Evolutionary conservation across 2,113 vertebrate genomes (phyloP).

Genomic region (Calyptomena viridis): DNA sequence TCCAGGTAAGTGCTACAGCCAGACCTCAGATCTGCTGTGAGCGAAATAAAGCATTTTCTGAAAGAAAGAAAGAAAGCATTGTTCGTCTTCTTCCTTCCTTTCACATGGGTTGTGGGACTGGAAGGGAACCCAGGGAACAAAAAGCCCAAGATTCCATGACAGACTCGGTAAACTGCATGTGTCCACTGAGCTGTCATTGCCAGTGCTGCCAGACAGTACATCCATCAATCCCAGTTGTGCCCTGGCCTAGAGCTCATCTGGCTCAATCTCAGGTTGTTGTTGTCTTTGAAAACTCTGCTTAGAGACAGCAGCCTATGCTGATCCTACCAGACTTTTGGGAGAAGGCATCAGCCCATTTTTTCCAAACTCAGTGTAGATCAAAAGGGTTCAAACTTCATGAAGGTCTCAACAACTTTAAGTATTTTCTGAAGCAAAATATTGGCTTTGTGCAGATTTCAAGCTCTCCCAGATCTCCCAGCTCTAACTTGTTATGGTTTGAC

Average conservation of each 20-base stretch:
- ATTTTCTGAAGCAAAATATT: neutral
- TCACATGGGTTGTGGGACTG: neutral
- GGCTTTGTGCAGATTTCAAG: neutral
- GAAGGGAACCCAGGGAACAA: neutral
- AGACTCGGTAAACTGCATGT: neutral
- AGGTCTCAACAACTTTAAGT: rapidly evolving
- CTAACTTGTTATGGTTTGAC: too few species aligned
- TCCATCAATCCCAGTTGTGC: rapidly evolving
- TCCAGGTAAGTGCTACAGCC: neutral
- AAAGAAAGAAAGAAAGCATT: neutral
- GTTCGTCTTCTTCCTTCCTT: neutral
- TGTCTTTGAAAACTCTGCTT: neutral
- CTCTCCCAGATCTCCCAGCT: neutral
- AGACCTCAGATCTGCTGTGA: neutral
- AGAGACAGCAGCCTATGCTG: neutral
- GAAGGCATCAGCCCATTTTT: neutral
- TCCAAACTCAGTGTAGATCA: neutral
- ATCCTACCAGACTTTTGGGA: neutral
- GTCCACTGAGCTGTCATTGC: neutral
- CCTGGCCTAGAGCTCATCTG: neutral
- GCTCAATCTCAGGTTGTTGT: neutral
- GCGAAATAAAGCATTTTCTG: neutral
- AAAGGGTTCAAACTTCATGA: neutral
- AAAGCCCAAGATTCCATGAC: neutral
- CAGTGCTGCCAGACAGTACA: neutral